Evolutionary conservation across 2,888 invertebrate genomes (phyloP).

Genomic region (Thysanoteuthis rhombus): DNA sequence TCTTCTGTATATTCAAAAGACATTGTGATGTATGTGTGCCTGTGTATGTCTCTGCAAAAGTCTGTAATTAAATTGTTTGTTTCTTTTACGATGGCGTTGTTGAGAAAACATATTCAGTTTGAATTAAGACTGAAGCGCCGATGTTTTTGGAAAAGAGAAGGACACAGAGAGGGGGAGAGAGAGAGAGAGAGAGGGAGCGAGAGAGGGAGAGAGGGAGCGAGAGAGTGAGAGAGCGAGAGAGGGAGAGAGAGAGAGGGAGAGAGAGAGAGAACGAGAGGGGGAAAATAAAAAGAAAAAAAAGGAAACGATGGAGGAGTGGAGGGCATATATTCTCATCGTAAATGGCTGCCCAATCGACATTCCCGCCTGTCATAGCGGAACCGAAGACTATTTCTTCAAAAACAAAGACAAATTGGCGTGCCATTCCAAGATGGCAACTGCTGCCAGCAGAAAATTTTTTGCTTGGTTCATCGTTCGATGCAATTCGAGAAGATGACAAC

Average conservation of each 20-base stretch:
- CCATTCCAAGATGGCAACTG: not conserved
- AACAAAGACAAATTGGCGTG: not conserved
- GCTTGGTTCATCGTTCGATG: not conserved
- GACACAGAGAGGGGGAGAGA: not conserved
- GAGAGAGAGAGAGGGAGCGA: not conserved
- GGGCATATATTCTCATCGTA: not conserved
- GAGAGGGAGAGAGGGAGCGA: not conserved
- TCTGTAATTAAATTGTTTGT: no score
- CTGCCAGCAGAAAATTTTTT: not conserved
- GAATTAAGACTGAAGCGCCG: no score
- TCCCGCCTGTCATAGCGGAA: not conserved
- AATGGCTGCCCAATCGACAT: not conserved
- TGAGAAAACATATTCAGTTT: no score
- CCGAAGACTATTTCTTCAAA: not conserved
- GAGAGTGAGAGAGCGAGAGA: not conserved
- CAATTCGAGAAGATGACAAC: not conserved
- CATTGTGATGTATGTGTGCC: no score
- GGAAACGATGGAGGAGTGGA: no score
- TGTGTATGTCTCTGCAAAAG: no score
- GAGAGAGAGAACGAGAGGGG: not conserved
- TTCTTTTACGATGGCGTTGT: no score
- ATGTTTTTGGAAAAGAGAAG: not conserved
- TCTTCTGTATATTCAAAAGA: no score
- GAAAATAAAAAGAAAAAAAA: no score
- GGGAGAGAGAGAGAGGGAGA: not conserved